A percentile compares a stretch with the other conserved stretches of the same genome.
These are phyloP conservation scores for Chouioia cunea DNA, from an alignment of 2,888 invertebrate genomes.

Conservation along the genomic window DNA sequence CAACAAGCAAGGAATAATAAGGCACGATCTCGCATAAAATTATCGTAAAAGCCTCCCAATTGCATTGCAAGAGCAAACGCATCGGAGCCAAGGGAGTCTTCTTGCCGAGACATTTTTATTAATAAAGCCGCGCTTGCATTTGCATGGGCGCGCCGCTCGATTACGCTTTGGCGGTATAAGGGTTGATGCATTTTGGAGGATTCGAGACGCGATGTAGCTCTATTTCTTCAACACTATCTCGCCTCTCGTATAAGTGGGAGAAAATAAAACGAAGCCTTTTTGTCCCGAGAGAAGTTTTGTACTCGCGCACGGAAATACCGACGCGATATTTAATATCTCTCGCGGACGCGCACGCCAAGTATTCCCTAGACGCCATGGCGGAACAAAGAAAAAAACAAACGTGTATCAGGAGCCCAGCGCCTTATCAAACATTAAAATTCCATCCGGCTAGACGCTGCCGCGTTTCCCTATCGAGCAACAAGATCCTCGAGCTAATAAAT, in stretches of 20 bases:
- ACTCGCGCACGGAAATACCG: conserved; percentile 18
- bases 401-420: conserved; percentile 47
- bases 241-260: too few species aligned
- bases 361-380: conserved; percentile 22
- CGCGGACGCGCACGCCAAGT: conserved; percentile 46
- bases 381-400: conserved; percentile 32
- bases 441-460: conserved; percentile 57
- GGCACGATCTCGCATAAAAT: conserved; percentile 26
- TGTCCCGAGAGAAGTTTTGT: too few species aligned
- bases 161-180: conserved; percentile 1
- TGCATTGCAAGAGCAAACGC: conserved; percentile 29
- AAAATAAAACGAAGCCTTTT: too few species aligned
- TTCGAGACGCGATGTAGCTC: conserved; percentile 1
- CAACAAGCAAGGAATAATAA: too few species aligned
- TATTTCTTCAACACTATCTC: too few species aligned
- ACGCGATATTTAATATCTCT: conserved; percentile 57
- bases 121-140: conserved; percentile 35
- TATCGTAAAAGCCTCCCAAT: conserved; percentile 31
- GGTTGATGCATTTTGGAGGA: conserved; percentile 40
- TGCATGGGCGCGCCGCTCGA: conserved; percentile 20
- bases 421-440: conserved; percentile 68
- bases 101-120: conserved; percentile 32
- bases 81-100: neutral
- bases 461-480: conserved; percentile 50
- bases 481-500: conserved; percentile 35